phyloP scores from a whole-genome alignment of 2,797 vertebrate genomes.

The Arremon brunneinucha region DNA sequence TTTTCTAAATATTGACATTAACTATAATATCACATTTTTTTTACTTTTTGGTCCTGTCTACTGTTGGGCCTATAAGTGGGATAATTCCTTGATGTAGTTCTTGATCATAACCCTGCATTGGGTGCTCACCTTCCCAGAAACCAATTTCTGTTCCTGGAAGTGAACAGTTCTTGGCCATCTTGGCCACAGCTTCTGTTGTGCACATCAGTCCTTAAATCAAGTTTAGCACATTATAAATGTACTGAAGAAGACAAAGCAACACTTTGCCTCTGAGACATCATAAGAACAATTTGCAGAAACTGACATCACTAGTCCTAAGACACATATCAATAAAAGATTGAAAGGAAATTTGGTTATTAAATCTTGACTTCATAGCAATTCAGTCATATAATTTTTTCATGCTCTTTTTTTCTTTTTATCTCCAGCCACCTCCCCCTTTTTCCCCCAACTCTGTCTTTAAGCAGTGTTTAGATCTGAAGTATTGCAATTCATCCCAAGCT shows the following conservation, averaged over 20 bases:
- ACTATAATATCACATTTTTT: not conserved
- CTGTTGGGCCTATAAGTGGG: not conserved
- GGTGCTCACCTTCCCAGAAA: not conserved
- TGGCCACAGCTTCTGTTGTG: not conserved
- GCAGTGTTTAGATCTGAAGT: not conserved
- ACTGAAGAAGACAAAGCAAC: not conserved
- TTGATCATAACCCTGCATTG: not conserved
- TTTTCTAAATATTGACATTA: not conserved
- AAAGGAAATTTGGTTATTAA: not conserved
- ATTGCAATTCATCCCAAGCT: not conserved
- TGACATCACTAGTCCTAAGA: not conserved
- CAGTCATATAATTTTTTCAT: not conserved
- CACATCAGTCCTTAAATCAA: not conserved
- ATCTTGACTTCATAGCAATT: not conserved
- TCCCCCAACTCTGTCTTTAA: rapidly evolving
- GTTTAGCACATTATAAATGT: not conserved
- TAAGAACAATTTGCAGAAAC: not conserved
- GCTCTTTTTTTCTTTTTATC: too few relatives aligned
- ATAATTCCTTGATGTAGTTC: not conserved
- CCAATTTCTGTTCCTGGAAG: not conserved
- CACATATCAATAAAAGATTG: not conserved
- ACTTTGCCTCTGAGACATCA: not conserved
- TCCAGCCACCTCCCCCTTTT: not conserved
- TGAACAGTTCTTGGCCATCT: not conserved
- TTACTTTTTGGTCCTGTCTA: not conserved